Base-by-base conservation (phyloP, 2,113 vertebrate genomes). In the Chionodraco myersi region DNA sequence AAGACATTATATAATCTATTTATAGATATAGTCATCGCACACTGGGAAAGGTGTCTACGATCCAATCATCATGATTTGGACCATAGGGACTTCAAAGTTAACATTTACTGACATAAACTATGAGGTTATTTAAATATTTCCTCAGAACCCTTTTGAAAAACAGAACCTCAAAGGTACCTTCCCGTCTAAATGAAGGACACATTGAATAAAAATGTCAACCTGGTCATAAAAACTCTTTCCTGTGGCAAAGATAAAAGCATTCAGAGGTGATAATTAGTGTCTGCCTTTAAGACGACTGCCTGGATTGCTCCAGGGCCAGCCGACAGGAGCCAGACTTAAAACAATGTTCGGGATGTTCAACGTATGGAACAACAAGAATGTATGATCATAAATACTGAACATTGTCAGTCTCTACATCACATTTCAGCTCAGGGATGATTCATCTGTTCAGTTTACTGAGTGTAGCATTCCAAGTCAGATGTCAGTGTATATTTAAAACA, bases 1-100 rank as follows among this genome's bases (percentile, higher is more conserved):
- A 75, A 64, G 12, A 36, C 53, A 59, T 65, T 26, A 71, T 61
- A 48, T 18, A 60, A 65, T 79, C 6, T 13, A 75, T 30, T 44
- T 70, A 71, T 21, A 26, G 41, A 56, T 30, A 13, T 18, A 23
- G 2, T 30, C 53, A 58, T 14, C 21, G 68, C 15, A 52, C 36
- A 63, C 14, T 41, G 10, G 15, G 61, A 15, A 15, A 34, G n/a
- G 54, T 61, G 54, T 18, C 56, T 15, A 78, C 48, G 23, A 68
- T 26, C 10, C 73, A 56, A 63, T 78, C 57, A 10, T 16, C 41
- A 49, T 21, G 10, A 72, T 23, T 10, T 48, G 15, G 34, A 58
- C 34, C 53, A 36, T 21, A 8, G 23, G 51, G 45, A 52, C 16
- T 21, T 53, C 36, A 11, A 14, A 45, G 34, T 1, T 30, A 58